Evolutionary conservation across 2,113 vertebrate species (phyloP).

Genomic region (Triplophysa tibetana): DNA sequence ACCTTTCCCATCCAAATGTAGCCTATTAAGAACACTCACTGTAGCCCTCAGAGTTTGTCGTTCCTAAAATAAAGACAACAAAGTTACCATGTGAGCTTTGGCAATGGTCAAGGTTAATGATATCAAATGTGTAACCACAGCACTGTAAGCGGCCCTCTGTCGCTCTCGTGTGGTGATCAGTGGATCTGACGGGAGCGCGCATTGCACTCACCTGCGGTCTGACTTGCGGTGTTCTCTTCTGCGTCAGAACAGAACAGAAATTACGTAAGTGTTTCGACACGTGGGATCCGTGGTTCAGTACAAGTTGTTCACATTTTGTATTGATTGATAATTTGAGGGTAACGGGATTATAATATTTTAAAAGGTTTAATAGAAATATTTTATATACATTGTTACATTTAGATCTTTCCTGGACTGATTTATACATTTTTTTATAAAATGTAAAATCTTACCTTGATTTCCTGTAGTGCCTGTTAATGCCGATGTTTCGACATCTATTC

Average conservation of each 20-base stretch:
- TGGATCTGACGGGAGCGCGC: not conserved
- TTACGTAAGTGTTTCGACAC: not conserved
- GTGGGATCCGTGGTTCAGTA: not conserved
- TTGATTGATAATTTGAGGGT: too few species aligned
- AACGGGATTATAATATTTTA: too few species aligned
- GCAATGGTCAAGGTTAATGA: not conserved
- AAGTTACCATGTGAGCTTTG: not conserved
- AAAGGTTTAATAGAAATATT: too few species aligned
- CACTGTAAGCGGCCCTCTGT: not conserved
- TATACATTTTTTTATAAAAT: not conserved
- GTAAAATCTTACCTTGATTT: not conserved
- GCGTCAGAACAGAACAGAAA: not conserved
- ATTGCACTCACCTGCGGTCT: not conserved
- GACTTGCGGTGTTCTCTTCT: not conserved
- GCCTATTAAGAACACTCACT: not conserved
- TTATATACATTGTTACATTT: too few species aligned
- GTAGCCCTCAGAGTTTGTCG: not conserved
- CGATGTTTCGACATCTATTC: not conserved
- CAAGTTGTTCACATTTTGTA: not conserved
- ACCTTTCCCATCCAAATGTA: not conserved
- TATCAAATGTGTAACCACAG: not conserved
- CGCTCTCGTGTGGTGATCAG: not conserved
- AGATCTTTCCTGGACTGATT: too few species aligned
- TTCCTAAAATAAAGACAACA: not conserved
- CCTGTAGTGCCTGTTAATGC: not conserved